These are phyloP conservation scores for Anagrus nilaparvatae DNA, from an alignment of 1,140 invertebrate genomes.

Conservation along the genomic window DNA sequence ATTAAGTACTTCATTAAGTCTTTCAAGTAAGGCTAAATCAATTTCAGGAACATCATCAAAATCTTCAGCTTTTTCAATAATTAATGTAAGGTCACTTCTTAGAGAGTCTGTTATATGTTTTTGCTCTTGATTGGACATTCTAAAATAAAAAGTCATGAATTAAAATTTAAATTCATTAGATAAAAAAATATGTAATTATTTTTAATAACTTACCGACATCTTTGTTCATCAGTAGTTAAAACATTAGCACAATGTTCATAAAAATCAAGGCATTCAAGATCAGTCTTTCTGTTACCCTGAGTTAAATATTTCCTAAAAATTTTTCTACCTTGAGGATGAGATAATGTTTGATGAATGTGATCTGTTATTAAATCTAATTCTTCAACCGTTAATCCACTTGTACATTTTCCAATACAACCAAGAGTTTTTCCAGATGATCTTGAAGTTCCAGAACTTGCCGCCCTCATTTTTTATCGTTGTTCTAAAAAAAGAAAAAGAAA, in stretches of 20 bases:
- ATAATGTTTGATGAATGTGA: conserved; percentile 22
- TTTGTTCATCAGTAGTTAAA: conserved; percentile 16
- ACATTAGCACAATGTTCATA: conserved; percentile 21
- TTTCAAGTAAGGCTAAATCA: conserved; percentile 20
- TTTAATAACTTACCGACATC: too few species aligned
- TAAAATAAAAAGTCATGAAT: too few species aligned
- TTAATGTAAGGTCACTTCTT: too few species aligned
- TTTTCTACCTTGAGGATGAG: conserved; percentile 17
- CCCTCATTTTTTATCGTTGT: too few species aligned
- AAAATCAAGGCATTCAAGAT: conserved; percentile 22
- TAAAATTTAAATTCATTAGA: too few species aligned
- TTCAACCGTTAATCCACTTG: conserved; percentile 17
- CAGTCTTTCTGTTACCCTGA: conserved; percentile 11
- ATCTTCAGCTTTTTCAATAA: too few species aligned
- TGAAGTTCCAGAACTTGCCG: conserved; percentile 33
- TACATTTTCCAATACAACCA: conserved; percentile 29
- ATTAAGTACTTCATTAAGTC: conserved; percentile 18
- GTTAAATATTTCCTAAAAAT: conserved; percentile 25
- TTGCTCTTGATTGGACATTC: too few species aligned
- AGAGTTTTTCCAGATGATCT: conserved; percentile 31
- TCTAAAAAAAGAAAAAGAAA: too few species aligned
- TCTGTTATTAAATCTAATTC: conserved; percentile 26
- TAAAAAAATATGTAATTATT: conserved; percentile 1
- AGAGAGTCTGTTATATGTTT: too few species aligned
- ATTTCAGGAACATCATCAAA: conserved; percentile 22